A percentile compares a stretch with the other conserved stretches of the same genome.
phyloP scores from a whole-genome alignment of 2,888 invertebrate species.

The Drosophila stalkeri region DNA sequence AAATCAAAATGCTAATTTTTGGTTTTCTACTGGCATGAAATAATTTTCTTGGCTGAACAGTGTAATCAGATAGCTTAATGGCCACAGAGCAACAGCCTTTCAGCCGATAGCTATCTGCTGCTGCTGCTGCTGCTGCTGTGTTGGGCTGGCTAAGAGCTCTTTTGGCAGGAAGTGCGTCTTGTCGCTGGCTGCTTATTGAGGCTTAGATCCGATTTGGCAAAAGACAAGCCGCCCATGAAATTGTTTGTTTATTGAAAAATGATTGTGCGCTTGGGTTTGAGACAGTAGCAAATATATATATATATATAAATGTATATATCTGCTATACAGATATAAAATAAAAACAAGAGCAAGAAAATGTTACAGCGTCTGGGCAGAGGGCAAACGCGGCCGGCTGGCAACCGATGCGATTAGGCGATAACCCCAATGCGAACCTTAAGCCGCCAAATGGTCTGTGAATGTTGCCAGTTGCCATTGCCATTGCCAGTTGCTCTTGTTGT shows the following conservation, averaged over 20 bases:
- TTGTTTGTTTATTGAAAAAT: constrained; percentile 82
- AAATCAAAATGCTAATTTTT: constrained; percentile 3
- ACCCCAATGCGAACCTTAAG: constrained; percentile 78
- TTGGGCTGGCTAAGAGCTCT: constrained; percentile 9
- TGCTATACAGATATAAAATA: constrained; percentile 8
- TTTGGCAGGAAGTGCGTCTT: constrained; percentile 75
- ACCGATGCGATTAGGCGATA: constrained; percentile 79
- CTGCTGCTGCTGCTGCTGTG: background rate
- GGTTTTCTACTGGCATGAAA: background rate
- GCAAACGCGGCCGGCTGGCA: constrained; percentile 37
- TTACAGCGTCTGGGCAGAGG: constrained; percentile 23
- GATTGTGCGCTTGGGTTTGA: constrained; percentile 62
- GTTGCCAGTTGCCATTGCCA: constrained; percentile 59
- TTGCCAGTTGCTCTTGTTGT: constrained; percentile 6
- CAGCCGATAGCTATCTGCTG: constrained; percentile 64
- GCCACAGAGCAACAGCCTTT: constrained; percentile 43
- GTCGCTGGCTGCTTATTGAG: constrained; percentile 80
- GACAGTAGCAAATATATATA: constrained; percentile 19
- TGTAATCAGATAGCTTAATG: constrained; percentile 53
- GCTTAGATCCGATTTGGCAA: constrained; percentile 80
- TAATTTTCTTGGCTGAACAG: constrained; percentile 43
- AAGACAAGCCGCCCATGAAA: constrained; percentile 80
- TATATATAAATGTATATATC: constrained; percentile 15
- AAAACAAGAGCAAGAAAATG: constrained; percentile 57
- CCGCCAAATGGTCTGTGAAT: constrained; percentile 81